phyloP scores from a whole-genome alignment of 23 tunicate species.

The Ciona savignyi region DNA sequence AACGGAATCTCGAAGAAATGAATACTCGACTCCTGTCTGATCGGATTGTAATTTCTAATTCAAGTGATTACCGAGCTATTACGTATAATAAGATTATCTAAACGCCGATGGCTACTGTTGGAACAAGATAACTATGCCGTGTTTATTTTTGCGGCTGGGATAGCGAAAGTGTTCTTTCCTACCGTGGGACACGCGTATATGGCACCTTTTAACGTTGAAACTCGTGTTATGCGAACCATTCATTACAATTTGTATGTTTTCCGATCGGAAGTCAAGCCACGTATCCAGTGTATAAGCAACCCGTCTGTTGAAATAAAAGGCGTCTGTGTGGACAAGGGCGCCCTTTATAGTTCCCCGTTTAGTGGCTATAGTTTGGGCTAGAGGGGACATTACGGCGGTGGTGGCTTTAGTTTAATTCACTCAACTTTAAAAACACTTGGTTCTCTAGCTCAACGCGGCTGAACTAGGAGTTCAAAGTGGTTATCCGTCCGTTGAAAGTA shows the following conservation, averaged over 20 bases:
- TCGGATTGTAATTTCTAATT: neutral
- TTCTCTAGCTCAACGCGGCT: neutral
- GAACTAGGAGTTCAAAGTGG: neutral
- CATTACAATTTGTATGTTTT: too few relatives aligned
- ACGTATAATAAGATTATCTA: neutral
- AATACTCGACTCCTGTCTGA: neutral
- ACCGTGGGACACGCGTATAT: neutral
- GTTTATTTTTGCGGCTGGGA: neutral
- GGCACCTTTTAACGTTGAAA: too few relatives aligned
- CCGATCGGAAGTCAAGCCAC: neutral
- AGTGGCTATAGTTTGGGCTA: neutral
- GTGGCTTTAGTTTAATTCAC: neutral
- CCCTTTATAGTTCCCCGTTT: too few relatives aligned
- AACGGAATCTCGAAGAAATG: neutral
- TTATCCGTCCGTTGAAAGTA: neutral
- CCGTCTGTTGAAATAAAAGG: too few relatives aligned
- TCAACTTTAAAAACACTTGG: neutral
- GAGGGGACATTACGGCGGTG: neutral
- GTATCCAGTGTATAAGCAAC: neutral
- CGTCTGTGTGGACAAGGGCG: too few relatives aligned
- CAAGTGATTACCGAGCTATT: neutral
- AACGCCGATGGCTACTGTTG: neutral
- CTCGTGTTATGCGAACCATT: too few relatives aligned
- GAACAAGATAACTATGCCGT: neutral
- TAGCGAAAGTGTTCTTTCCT: neutral